These are phyloP conservation scores for Zaprionus taronus DNA, from an alignment of 1,140 invertebrate genomes.

Conservation along the genomic window DNA sequence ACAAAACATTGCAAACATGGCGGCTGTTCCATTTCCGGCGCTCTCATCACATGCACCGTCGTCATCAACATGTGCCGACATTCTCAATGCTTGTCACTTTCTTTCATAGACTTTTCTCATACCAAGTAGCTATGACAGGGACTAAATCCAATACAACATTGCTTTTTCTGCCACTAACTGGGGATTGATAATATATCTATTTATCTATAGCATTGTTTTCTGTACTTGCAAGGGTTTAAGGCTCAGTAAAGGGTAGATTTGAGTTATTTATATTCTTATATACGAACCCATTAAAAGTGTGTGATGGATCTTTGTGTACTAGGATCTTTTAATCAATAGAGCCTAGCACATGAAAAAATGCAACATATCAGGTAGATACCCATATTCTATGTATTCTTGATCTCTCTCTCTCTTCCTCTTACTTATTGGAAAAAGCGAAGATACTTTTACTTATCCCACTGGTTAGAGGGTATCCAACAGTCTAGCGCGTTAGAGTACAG, in stretches of 20 bases:
- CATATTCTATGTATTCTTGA: too few relatives aligned
- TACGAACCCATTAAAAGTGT: too few relatives aligned
- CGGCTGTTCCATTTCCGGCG: constrained; percentile 74
- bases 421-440: background rate
- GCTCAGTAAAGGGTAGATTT: too few relatives aligned
- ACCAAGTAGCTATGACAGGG: background rate
- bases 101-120: constrained; percentile 26
- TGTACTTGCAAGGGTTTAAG: too few relatives aligned
- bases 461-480: background rate
- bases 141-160: background rate
- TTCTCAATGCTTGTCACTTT: constrained; percentile 24
- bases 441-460: too few relatives aligned
- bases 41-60: constrained; percentile 21
- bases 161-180: background rate
- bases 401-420: background rate
- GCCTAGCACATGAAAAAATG: too few relatives aligned
- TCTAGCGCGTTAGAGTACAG: background rate
- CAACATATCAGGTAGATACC: too few relatives aligned
- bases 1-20: constrained; percentile 69
- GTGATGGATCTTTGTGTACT: too few relatives aligned
- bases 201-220: too few relatives aligned
- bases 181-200: background rate
- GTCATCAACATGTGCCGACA: constrained; percentile 40
- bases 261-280: too few relatives aligned
- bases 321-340: too few relatives aligned